These are phyloP conservation scores for Augiades crinisus DNA, from an alignment of 2,888 invertebrate genomes.

Conservation along the genomic window DNA sequence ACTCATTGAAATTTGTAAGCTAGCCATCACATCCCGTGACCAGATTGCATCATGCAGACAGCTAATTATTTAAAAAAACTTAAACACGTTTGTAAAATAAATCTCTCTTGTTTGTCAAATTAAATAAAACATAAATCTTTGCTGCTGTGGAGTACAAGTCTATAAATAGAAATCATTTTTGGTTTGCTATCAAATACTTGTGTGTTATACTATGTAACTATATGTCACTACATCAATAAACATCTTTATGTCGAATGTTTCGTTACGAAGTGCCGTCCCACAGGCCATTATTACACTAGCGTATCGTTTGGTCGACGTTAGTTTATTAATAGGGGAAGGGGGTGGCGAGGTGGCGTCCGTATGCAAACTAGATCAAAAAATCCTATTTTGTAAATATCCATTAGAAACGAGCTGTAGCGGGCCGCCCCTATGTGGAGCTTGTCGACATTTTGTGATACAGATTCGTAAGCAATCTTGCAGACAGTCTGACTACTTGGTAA, in stretches of 20 bases:
- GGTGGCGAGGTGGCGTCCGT: conserved; percentile 43
- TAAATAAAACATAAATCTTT: too few relatives aligned
- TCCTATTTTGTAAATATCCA: conserved; percentile 47
- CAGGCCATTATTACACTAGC: conserved; percentile 45
- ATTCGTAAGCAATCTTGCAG: background rate
- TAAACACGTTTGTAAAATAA: too few relatives aligned
- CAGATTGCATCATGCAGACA: too few relatives aligned
- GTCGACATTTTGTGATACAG: background rate
- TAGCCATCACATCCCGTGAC: too few relatives aligned
- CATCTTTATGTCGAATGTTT: conserved; percentile 31
- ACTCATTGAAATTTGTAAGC: too few relatives aligned
- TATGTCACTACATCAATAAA: conserved; percentile 9
- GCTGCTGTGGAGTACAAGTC: too few relatives aligned
- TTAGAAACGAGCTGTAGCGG: background rate
- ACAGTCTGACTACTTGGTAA: background rate
- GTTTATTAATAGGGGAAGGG: conserved; percentile 53
- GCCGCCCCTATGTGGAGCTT: background rate
- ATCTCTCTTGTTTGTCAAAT: too few relatives aligned
- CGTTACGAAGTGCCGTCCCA: conserved; percentile 35
- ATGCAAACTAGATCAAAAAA: conserved; percentile 60
- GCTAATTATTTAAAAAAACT: too few relatives aligned
- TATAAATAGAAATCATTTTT: too few relatives aligned
- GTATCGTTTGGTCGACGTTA: conserved; percentile 57
- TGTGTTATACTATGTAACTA: too few relatives aligned
- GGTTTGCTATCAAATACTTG: too few relatives aligned